Evolutionary conservation across 2,888 invertebrate species (phyloP), one percentile per base, ranked within the genome.

Genomic region (Sphaeridia pumilis): DNA sequence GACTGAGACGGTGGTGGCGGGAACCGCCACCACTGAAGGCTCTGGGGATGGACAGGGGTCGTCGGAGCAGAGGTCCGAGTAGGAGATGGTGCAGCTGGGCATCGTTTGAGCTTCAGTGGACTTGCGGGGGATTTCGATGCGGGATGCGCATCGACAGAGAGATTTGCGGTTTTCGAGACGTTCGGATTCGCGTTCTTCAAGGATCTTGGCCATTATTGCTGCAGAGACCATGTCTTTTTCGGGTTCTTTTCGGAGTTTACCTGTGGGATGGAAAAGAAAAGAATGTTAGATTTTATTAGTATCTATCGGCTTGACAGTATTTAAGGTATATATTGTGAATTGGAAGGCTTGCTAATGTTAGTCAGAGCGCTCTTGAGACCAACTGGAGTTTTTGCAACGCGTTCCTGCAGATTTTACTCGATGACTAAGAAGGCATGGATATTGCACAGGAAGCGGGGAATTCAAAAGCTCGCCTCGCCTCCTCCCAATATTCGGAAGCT

Each of bases 121-220:
- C 26, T 57, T 27, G 20, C 57, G 58, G 4, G 63, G 63, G 14
- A 63, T 49, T 20, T 58, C 54, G 3, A 61, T 61, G 14, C 59
- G 54, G 51, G 60, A 61, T 22, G 59, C 55, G 48, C 63, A 63
- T 34, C 58, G 55, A 43, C 63, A 63, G 28, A 58, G 59, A 48
- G 60, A 61, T 21, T 54, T 45, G 26, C 57, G 55, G 49, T 63
- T 63, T 34, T 63, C 60, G 44, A 61, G 60, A 60, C 78, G 71
- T 64, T 88, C 87, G 56, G 84, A 81, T 65, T 88, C 87, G 56
- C 86, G 77, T 67, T 89, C 88, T 71, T 90, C 87, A 27, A 92
- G 74, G 57, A 89, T 86, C 75, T 89, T 89, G 2, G 89, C 88
- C 84, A 90, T 85, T 48, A 88, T 82, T 10, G 88, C 84, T 24